Evolutionary conservation across 2,113 vertebrate genomes (phyloP).

Genomic region (Spilogale gracilis): DNA sequence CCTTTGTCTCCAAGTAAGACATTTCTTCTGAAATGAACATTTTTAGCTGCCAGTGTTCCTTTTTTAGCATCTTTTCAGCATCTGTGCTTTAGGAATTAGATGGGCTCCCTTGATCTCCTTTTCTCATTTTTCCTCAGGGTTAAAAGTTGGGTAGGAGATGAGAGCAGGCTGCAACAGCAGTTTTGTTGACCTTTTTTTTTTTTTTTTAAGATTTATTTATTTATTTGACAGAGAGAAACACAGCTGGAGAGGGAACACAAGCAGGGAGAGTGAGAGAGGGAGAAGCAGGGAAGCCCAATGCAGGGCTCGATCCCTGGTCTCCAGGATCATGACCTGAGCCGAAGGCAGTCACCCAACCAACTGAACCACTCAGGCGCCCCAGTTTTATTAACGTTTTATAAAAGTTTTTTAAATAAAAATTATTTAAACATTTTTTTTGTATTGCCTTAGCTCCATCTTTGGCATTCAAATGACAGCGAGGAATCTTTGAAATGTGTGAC

Average conservation of each 20-base stretch:
- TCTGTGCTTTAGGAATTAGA: not conserved
- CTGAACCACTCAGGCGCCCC: too few species aligned
- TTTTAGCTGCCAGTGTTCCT: not conserved
- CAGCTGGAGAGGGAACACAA: too few species aligned
- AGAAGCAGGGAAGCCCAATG: too few species aligned
- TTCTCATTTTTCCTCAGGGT: not conserved
- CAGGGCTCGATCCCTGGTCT: too few species aligned
- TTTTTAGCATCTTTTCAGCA: not conserved
- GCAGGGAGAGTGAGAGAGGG: too few species aligned
- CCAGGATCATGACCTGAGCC: too few species aligned
- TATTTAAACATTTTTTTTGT: not conserved
- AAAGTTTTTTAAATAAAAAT: too few species aligned
- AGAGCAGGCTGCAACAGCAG: not conserved
- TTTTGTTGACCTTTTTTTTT: not conserved
- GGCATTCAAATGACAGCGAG: not conserved
- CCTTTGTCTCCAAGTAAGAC: constrained; percentile 1
- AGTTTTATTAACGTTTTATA: too few species aligned
- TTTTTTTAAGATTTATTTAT: too few species aligned
- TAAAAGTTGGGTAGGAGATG: not conserved
- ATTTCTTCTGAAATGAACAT: constrained; percentile 25
- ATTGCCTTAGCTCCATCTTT: not conserved
- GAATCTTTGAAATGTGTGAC: not conserved
- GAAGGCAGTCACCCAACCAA: too few species aligned
- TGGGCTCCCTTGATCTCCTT: not conserved
- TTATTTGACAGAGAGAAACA: too few species aligned